These are phyloP conservation scores for Pammene fasciana DNA, from an alignment of 2,888 invertebrate genomes.

Conservation along the genomic window DNA sequence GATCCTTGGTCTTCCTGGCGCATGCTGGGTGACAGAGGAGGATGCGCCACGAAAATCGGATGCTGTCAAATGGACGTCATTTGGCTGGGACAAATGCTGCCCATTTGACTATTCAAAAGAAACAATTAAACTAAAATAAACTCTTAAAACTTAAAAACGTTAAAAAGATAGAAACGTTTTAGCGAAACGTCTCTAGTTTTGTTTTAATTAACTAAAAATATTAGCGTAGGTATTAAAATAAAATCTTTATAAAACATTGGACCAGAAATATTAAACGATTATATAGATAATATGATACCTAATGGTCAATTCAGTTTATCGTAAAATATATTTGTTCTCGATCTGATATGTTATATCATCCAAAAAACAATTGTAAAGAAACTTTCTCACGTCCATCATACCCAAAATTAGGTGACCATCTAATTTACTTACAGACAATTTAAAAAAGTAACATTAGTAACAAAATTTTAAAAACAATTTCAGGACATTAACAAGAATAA, in stretches of 20 bases:
- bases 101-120: constrained; percentile 59
- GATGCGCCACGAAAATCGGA: constrained; percentile 49
- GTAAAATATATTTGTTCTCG: constrained; percentile 46
- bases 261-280: neutral
- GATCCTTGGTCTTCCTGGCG: constrained; percentile 55
- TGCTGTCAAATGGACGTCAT: constrained; percentile 67
- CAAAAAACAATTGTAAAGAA: constrained; percentile 3
- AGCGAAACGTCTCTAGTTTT: neutral
- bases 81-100: constrained; percentile 77
- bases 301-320: constrained; percentile 57
- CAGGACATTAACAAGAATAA: too few relatives aligned
- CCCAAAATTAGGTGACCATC: neutral
- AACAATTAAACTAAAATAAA: constrained; percentile 32
- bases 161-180: constrained; percentile 9
- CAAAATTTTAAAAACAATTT: too few relatives aligned
- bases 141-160: constrained; percentile 26
- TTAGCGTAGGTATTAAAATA: constrained; percentile 32
- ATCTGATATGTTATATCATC: constrained; percentile 56
- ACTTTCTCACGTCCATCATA: neutral
- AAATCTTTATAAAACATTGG: constrained; percentile 2
- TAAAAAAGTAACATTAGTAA: too few relatives aligned
- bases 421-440: neutral
- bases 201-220: constrained; percentile 24
- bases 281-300: constrained; percentile 47
- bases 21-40: constrained; percentile 45